Evolutionary conservation across 1,140 invertebrate genomes (phyloP).

Genomic region (Zophobas morio): DNA sequence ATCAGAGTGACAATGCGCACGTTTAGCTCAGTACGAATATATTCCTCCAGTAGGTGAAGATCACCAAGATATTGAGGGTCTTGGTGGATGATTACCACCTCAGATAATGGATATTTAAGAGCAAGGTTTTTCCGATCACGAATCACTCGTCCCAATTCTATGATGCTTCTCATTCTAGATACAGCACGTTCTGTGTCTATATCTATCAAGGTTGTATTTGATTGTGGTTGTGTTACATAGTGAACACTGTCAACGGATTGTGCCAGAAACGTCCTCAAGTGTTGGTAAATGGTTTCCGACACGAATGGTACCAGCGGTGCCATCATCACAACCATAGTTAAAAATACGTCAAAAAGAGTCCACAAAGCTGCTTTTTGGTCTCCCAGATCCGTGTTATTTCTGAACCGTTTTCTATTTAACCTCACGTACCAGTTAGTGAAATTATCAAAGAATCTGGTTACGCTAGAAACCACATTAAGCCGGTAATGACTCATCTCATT

Average conservation of each 20-base stretch:
- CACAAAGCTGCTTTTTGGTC: conserved; percentile 90
- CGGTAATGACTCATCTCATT: conserved; percentile 95
- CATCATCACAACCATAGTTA: conserved; percentile 93
- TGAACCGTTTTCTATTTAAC: conserved; percentile 94
- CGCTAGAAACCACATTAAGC: conserved; percentile 92
- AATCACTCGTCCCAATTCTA: conserved; percentile 94
- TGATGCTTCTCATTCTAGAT: conserved; percentile 92
- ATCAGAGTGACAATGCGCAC: conserved; percentile 90
- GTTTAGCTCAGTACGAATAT: conserved; percentile 96
- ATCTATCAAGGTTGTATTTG: conserved; percentile 83
- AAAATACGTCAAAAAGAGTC: conserved; percentile 91
- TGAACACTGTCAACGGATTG: conserved; percentile 81
- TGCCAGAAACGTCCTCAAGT: conserved; percentile 75
- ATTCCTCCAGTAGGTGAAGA: conserved; percentile 85
- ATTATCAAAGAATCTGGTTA: conserved; percentile 97
- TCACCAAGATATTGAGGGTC: conserved; percentile 85
- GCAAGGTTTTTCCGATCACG: conserved; percentile 95
- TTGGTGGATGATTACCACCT: conserved; percentile 95
- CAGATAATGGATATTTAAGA: conserved; percentile 96
- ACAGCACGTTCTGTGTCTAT: conserved; percentile 92
- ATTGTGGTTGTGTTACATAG: conserved; percentile 89
- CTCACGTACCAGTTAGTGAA: conserved; percentile 98
- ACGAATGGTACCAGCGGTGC: conserved; percentile 98
- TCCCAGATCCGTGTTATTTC: conserved; percentile 83
- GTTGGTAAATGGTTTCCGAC: conserved; percentile 97